A percentile compares a stretch with the other conserved stretches of the same genome.
phyloP scores from a whole-genome alignment of 2,888 invertebrate species.

The Aporophyla lueneburgensis region DNA sequence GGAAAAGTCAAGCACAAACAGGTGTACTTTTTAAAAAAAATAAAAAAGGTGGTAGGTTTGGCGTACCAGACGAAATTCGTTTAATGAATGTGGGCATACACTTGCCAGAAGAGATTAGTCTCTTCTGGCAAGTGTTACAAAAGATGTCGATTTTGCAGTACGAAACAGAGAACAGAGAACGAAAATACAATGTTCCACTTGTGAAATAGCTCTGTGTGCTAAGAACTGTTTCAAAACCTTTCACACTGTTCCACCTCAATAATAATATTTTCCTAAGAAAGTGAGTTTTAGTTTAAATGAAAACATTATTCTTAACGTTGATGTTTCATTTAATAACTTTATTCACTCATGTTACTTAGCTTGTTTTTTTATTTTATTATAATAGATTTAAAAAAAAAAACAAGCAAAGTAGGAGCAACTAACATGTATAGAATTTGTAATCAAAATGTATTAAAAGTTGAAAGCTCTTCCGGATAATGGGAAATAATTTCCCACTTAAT shows the following conservation, averaged over 20 bases:
- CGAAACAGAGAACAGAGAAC: background rate
- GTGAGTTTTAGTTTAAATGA: background rate
- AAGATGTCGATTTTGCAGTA: background rate
- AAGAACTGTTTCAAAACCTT: constrained; percentile 12
- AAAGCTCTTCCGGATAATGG: background rate
- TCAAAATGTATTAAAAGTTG: background rate
- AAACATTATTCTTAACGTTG: background rate
- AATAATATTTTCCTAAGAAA: background rate
- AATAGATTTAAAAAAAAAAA: background rate
- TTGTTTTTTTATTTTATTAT: background rate
- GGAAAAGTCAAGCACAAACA: background rate
- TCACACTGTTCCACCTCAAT: background rate
- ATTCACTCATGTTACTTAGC: background rate
- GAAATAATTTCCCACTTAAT: background rate
- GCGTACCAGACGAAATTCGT: background rate
- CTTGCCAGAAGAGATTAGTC: background rate
- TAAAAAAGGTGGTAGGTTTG: background rate
- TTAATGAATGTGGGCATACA: background rate
- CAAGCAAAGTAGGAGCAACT: background rate
- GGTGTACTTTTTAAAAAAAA: constrained; percentile 2
- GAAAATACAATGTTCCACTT: constrained; percentile 2
- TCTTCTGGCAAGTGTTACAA: too few relatives aligned
- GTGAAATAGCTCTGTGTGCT: constrained; percentile 19
- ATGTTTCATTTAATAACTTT: background rate
- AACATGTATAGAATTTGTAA: background rate